phyloP scores from a whole-genome alignment of 2,797 vertebrate genomes.

The Rhodeus uyekii region DNA sequence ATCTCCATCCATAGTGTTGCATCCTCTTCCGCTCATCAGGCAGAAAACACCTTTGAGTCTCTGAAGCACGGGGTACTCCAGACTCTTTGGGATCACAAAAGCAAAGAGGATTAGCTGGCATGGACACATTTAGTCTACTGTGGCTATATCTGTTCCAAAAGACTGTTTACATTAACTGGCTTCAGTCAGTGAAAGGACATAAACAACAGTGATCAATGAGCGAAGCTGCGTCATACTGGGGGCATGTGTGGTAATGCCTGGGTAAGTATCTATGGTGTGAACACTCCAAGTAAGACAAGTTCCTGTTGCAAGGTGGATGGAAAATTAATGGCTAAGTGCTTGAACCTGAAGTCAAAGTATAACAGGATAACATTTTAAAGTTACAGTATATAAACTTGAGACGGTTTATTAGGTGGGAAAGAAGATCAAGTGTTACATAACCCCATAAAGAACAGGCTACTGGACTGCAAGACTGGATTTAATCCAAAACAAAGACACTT shows the following conservation, averaged over 20 bases:
- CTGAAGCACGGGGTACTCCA: conserved; percentile 54
- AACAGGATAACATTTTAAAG: conserved; percentile 8
- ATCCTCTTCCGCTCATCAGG: conserved; percentile 52
- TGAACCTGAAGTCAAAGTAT: background rate
- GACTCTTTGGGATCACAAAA: conserved; percentile 50
- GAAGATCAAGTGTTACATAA: conserved; percentile 51
- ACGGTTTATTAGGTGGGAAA: conserved; percentile 19
- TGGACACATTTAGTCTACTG: conserved; percentile 68
- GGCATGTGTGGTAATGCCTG: background rate
- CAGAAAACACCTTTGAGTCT: conserved; percentile 55
- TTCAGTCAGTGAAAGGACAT: conserved; percentile 40
- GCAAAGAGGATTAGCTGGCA: conserved; percentile 73
- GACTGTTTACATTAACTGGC: conserved; percentile 41
- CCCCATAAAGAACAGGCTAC: background rate
- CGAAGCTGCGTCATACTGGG: background rate
- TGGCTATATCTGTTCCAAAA: conserved; percentile 65
- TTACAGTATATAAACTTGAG: conserved; percentile 8
- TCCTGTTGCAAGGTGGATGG: background rate
- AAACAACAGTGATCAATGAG: conserved; percentile 14
- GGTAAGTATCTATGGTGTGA: background rate
- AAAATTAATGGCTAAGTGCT: background rate
- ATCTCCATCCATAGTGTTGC: conserved; percentile 47
- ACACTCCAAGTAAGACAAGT: background rate
- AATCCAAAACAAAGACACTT: conserved; percentile 1
- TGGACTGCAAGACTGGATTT: background rate